Evolutionary conservation across 2,888 invertebrate genomes (phyloP).

Genomic region (Thecophora atra): DNA sequence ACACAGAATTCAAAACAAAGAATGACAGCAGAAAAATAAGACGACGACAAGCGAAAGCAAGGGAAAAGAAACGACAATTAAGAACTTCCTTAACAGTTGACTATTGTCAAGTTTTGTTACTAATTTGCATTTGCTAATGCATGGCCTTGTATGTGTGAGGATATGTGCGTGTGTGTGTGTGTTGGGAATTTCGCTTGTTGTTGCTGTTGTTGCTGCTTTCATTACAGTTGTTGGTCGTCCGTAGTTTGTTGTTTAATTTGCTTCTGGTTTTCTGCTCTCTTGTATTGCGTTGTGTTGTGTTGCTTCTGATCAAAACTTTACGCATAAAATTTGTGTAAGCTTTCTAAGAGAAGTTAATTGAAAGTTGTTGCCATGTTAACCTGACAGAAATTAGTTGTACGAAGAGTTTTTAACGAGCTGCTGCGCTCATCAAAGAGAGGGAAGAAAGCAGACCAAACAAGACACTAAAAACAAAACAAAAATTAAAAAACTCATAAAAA

Average conservation of each 20-base stretch:
- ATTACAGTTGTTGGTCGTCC: neutral
- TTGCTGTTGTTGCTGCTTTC: neutral
- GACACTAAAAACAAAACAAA: neutral
- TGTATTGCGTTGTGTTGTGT: too few relatives aligned
- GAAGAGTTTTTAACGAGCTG: too few relatives aligned
- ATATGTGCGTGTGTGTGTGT: neutral
- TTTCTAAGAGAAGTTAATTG: neutral
- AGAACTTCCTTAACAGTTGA: too few relatives aligned
- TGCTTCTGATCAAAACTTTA: neutral
- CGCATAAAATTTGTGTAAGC: neutral
- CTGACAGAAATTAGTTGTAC: slow-evolving; percentile 1
- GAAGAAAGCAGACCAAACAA: neutral
- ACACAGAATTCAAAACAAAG: neutral
- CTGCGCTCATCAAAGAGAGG: neutral
- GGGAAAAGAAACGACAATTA: too few relatives aligned
- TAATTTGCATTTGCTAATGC: neutral
- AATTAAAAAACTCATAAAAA: neutral
- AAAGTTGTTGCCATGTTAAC: neutral
- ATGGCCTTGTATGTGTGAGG: neutral
- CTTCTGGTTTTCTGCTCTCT: neutral
- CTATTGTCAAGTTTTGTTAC: neutral
- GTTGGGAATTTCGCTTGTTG: neutral
- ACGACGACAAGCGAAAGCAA: neutral
- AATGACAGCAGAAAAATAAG: neutral
- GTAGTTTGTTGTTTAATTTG: slow-evolving; percentile 3